phyloP scores from a whole-genome alignment of 2,888 invertebrate genomes.

The Platerodrilus igneus region DNA sequence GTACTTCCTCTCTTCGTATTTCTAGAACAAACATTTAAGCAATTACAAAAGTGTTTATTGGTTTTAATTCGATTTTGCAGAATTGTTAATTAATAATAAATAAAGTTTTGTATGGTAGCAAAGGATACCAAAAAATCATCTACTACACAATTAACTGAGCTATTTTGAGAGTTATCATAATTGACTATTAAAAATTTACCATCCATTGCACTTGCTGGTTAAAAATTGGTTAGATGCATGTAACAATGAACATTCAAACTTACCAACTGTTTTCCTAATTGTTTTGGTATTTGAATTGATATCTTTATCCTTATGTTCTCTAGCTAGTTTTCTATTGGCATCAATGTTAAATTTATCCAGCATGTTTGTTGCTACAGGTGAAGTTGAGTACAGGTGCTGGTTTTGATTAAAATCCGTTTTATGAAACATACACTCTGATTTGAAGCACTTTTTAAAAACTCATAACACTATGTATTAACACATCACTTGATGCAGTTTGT shows the following conservation, averaged over 20 bases:
- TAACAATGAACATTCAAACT: too few relatives aligned
- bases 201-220: too few relatives aligned
- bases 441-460: neutral
- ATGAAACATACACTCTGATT: neutral
- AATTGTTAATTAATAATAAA: too few relatives aligned
- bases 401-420: conserved; percentile 20
- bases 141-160: neutral
- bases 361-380: conserved; percentile 21
- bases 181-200: too few relatives aligned
- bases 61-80: too few relatives aligned
- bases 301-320: conserved; percentile 32
- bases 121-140: too few relatives aligned
- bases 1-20: conserved; percentile 69
- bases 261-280: conserved; percentile 35
- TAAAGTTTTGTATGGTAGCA: too few relatives aligned
- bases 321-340: too few relatives aligned
- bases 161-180: neutral
- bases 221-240: too few relatives aligned
- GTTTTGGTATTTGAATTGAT: conserved; percentile 36
- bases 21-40: conserved; percentile 55
- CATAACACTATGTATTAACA: neutral
- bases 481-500: conserved; percentile 1
- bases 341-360: conserved; percentile 25
- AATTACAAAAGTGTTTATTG: too few relatives aligned
- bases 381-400: conserved; percentile 23